Evolutionary conservation across 2,888 invertebrate species (phyloP).

Genomic region (Amphipyra tragopoginis): DNA sequence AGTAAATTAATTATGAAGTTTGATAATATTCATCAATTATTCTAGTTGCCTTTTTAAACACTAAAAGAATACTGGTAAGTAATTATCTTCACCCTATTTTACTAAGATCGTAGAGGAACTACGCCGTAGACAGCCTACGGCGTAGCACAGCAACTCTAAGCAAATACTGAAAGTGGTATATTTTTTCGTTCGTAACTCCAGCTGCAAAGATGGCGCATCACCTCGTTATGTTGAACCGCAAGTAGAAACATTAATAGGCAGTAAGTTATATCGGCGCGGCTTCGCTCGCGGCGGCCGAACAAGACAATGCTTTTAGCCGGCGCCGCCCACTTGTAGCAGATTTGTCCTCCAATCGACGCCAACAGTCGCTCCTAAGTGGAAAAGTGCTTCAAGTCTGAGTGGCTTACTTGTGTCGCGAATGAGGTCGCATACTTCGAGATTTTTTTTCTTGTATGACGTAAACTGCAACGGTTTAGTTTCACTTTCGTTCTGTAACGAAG

Average conservation of each 20-base stretch:
- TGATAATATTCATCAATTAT: no score
- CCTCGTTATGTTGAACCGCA: constrained; percentile 44
- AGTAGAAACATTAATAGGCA: constrained; percentile 44
- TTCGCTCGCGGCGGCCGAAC: constrained; percentile 60
- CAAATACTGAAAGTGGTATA: no score
- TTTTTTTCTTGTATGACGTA: constrained; percentile 18
- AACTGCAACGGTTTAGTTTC: constrained; percentile 21
- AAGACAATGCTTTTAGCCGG: constrained; percentile 77
- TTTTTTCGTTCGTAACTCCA: not conserved
- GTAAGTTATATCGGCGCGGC: constrained; percentile 57
- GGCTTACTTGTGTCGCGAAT: constrained; percentile 43
- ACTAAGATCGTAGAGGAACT: not conserved
- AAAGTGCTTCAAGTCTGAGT: constrained; percentile 58
- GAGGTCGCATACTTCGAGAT: constrained; percentile 22
- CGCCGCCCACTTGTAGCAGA: constrained; percentile 64
- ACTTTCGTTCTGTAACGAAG: constrained; percentile 21
- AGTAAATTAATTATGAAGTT: no score
- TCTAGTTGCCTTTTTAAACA: no score
- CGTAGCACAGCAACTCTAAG: constrained; percentile 2
- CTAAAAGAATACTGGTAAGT: no score
- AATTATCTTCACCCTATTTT: no score
- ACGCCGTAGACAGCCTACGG: constrained; percentile 11
- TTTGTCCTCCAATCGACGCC: constrained; percentile 59
- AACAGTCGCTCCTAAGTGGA: constrained; percentile 56
- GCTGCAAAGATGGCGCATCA: constrained; percentile 4